Conservation (phyloP, 2,888 invertebrate genomes). For the Hypercompe scribonia region DNA sequence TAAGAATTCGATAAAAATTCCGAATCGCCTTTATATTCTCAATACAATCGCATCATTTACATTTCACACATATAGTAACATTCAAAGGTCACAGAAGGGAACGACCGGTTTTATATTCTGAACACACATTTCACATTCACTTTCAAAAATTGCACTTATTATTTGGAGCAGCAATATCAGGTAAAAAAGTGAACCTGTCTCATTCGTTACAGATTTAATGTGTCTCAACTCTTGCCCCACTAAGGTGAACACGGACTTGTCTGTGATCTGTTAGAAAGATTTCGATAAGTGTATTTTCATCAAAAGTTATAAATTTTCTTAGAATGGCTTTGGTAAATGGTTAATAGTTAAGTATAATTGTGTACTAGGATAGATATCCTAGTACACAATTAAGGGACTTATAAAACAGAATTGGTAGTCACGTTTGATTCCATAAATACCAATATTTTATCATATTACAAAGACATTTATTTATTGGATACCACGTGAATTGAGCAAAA, state of each 20-base stretch:
- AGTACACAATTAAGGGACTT: neutral
- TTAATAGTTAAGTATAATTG: no score
- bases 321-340: no score
- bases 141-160: conserved; percentile 46
- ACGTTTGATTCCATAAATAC: neutral
- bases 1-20: neutral
- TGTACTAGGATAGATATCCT: no score
- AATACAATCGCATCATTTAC: neutral
- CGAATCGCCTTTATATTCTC: neutral
- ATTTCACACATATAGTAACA: conserved; percentile 26
- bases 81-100: conserved; percentile 41
- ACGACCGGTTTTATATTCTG: conserved; percentile 37
- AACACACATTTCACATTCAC: conserved; percentile 36
- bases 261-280: neutral
- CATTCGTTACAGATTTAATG: conserved; percentile 30
- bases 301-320: no score
- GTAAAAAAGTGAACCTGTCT: conserved; percentile 29
- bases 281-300: neutral
- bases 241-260: conserved; percentile 7
- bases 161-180: conserved; percentile 38
- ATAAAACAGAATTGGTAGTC: neutral
- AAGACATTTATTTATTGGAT: neutral
- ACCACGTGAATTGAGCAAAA: neutral
- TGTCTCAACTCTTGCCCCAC: conserved; percentile 19
- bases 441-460: neutral